Evolutionary conservation across 64 coral and sea anemone genomes (phyloP).

Genomic region (Anthopleura sola): DNA sequence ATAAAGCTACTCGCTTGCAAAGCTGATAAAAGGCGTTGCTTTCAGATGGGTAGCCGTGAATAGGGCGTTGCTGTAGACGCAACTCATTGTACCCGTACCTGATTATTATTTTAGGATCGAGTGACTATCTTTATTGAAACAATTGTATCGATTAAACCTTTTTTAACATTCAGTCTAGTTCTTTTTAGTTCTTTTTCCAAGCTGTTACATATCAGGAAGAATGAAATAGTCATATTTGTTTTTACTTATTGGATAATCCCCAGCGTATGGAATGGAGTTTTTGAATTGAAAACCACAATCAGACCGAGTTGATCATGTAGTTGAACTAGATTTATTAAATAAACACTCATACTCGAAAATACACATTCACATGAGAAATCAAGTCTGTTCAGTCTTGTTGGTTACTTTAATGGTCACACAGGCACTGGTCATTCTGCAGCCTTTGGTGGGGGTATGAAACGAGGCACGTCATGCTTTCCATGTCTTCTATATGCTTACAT

Average conservation of each 20-base stretch:
- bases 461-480: no score
- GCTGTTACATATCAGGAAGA: neutral
- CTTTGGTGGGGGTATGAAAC: no score
- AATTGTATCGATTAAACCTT: neutral
- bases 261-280: neutral
- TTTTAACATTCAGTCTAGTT: neutral
- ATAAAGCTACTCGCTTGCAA: neutral
- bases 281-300: neutral
- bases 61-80: no score
- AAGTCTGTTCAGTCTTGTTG: neutral
- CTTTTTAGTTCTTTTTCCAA: neutral
- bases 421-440: no score
- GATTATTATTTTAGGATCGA: no score
- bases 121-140: neutral
- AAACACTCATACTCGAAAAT: constrained; percentile 8
- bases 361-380: neutral
- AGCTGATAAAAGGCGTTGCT: neutral
- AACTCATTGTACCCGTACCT: neutral
- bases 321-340: neutral
- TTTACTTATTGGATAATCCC: neutral
- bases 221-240: neutral
- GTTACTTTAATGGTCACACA: neutral
- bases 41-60: no score
- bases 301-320: neutral
- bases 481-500: no score